These are phyloP conservation scores for Pseudanteris insignis DNA, from an alignment of 2,888 invertebrate genomes.

Conservation along the genomic window DNA sequence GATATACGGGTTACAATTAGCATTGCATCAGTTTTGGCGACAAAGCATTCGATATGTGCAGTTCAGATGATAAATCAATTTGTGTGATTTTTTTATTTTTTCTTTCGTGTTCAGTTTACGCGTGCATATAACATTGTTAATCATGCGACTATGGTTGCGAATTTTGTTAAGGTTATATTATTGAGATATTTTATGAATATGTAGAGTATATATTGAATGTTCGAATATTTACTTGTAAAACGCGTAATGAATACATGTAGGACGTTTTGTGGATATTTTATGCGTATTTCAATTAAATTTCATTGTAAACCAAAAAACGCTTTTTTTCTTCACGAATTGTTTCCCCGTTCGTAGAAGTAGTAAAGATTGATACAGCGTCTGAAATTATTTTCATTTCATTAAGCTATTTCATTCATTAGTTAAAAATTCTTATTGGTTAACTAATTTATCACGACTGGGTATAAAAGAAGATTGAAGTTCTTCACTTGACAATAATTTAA, in stretches of 20 bases:
- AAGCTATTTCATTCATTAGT: neutral
- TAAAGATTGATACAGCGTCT: conserved; percentile 1
- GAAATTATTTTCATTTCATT: neutral
- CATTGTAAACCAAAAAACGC: conserved; percentile 25
- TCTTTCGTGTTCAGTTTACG: neutral
- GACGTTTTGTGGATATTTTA: conserved; percentile 29
- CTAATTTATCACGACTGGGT: neutral
- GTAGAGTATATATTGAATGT: conserved; percentile 28
- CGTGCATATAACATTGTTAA: conserved; percentile 21
- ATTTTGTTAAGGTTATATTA: conserved; percentile 23
- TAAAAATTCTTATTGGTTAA: neutral
- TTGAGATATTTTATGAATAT: conserved; percentile 28
- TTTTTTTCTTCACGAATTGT: conserved; percentile 4
- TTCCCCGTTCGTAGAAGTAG: conserved; percentile 6
- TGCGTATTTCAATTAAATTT: conserved; percentile 34
- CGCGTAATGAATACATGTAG: conserved; percentile 22
- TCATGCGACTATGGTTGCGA: conserved; percentile 3
- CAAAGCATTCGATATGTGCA: conserved; percentile 19
- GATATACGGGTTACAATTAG: conserved; percentile 5
- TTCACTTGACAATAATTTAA: conserved; percentile 25
- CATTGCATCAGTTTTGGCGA: conserved; percentile 17
- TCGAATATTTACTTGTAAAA: conserved; percentile 34
- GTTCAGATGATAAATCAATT: conserved; percentile 13
- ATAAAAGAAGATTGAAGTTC: neutral
- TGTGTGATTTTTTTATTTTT: conserved; percentile 33